Conservation (phyloP, 2,888 invertebrate genomes). For the Xestia sexstrigata region DNA sequence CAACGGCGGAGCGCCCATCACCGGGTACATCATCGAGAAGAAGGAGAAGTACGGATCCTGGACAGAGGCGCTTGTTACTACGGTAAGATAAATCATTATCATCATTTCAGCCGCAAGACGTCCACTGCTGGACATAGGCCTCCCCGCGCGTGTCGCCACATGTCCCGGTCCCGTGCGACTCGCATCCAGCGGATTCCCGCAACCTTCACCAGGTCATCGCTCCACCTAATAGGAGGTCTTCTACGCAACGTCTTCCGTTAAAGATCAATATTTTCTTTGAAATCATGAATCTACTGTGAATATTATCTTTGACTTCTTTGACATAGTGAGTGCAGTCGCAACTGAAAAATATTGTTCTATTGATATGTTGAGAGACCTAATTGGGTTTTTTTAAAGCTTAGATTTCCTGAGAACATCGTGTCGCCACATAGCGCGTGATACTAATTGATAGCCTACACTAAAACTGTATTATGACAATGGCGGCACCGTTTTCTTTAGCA, state of each 20-base stretch:
- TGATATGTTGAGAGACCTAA: not conserved
- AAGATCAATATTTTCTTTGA: not conserved
- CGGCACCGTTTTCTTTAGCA: not conserved
- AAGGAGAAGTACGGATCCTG: slow-evolving; percentile 95
- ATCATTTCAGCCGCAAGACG: too few relatives aligned
- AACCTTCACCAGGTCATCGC: too few relatives aligned
- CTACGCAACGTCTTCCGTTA: too few relatives aligned
- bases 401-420: not conserved
- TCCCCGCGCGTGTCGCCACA: too few relatives aligned
- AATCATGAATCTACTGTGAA: not conserved
- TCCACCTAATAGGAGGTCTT: too few relatives aligned
- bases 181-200: too few relatives aligned
- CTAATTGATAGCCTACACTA: too few relatives aligned
- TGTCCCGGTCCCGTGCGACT: too few relatives aligned
- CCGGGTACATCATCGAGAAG: slow-evolving; percentile 97
- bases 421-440: not conserved
- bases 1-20: slow-evolving; percentile 95
- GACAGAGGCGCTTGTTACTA: slow-evolving; percentile 95
- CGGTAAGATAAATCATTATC: slow-evolving; percentile 84
- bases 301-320: not conserved
- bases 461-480: not conserved
- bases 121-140: too few relatives aligned
- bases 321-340: slow-evolving; percentile 8
- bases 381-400: not conserved
- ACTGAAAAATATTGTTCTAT: not conserved